Evolutionary conservation across 2,888 invertebrate genomes (phyloP), one percentile per base, ranked within the genome.

Genomic region (Apodemia mormo): DNA sequence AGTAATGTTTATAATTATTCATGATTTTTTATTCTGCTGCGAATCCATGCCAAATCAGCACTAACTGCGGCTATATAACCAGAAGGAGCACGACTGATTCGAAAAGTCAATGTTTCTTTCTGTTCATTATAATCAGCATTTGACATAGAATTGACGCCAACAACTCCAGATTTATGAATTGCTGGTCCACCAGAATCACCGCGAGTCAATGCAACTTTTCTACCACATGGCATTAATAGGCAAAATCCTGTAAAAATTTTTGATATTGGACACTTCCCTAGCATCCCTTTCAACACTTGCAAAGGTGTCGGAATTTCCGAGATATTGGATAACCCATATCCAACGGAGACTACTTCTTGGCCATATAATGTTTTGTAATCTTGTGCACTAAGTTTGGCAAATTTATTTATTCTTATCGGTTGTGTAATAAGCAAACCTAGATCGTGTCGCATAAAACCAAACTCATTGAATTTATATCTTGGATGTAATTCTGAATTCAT

Each of bases 141-240:
- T 58, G 58, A 2, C 58, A 58, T 58, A 10, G 30, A 58, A 58
- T 58, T 58, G 5, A 58, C 30, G 9, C 58, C 58, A 58, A 58
- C 12, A 10, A 58, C 12, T 2, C 58, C 58, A 9, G 58, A 58
- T 58, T 9, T 58, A 58, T 65, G 66, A 37, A 71, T 33, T 7
- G 68, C 43, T 7, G 69, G 69, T 14, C 67, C 67, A 10, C 69
- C 71, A 14, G 71, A 71, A 29, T 65, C 71, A 30, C 68, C 71
- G 8, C 45, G 43, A 61, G 64, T 65, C 8, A 71, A 52, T 2
- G 69, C 69, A 22, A 54, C 54, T 54, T 54, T 30, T 4, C 33
- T 8, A 2, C 43, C 37, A 29, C 67, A 71, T n/a, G 54, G 37
- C 12, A 33, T 37, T 45, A 69, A 43, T 29, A 71, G n/a, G 22